A percentile compares a stretch with the other conserved stretches of the same genome.
These are phyloP conservation scores for Euura saliciscinereae DNA, from an alignment of 1,140 invertebrate genomes.

Conservation along the genomic window DNA sequence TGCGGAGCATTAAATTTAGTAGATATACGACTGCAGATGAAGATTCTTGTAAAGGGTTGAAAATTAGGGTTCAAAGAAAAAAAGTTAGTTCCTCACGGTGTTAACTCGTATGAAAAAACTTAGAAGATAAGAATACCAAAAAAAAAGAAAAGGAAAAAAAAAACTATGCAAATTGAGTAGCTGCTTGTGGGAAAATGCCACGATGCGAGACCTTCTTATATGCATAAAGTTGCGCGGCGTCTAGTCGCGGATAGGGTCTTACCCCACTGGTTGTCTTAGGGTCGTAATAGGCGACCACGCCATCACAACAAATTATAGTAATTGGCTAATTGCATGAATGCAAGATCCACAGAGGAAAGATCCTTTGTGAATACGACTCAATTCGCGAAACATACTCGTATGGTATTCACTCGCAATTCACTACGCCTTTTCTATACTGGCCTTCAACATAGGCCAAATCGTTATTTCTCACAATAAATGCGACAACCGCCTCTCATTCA, in stretches of 20 bases:
- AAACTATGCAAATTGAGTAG: not conserved
- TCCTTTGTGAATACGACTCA: too few relatives aligned
- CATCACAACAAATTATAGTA: not conserved
- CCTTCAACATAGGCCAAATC: too few relatives aligned
- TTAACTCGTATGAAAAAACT: not conserved
- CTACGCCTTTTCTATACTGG: too few relatives aligned
- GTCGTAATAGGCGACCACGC: not conserved
- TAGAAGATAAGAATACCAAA: not conserved
- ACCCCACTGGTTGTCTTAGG: not conserved
- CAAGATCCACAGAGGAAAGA: not conserved
- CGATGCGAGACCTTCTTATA: slow-evolving; percentile 52
- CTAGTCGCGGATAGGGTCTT: not conserved
- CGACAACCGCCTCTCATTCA: too few relatives aligned
- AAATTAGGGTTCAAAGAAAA: too few relatives aligned
- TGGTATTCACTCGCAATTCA: too few relatives aligned
- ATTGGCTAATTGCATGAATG: not conserved
- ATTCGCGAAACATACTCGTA: too few relatives aligned
- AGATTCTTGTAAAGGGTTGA: too few relatives aligned
- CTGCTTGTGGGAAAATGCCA: slow-evolving; percentile 53
- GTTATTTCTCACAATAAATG: too few relatives aligned
- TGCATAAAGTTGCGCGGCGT: not conserved
- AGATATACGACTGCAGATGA: too few relatives aligned
- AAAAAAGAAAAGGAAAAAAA: not conserved
- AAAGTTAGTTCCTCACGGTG: too few relatives aligned
- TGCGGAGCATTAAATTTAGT: too few relatives aligned